phyloP scores from a whole-genome alignment of 2,888 invertebrate genomes.

The Liopterus haemorrhoidalis region DNA sequence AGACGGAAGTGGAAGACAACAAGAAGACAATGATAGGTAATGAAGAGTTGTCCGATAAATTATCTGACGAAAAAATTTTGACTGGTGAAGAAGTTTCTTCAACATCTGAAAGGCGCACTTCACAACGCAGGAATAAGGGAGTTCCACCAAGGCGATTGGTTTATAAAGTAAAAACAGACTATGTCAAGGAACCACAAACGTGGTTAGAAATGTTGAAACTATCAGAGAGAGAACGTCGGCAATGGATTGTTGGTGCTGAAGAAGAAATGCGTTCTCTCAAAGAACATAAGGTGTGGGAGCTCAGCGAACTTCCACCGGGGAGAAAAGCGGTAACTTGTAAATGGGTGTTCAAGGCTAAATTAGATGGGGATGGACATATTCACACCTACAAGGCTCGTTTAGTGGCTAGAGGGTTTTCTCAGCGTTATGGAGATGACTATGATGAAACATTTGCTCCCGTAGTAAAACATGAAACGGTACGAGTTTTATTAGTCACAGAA shows the following conservation, averaged over 20 bases:
- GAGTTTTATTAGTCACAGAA: constrained; percentile 25
- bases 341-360: constrained; percentile 30
- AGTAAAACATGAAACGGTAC: constrained; percentile 26
- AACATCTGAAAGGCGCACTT: too few species aligned
- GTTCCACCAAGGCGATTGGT: not conserved
- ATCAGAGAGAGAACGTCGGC: not conserved
- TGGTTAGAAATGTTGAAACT: not conserved
- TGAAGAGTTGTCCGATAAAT: too few species aligned
- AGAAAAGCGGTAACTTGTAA: constrained; percentile 28
- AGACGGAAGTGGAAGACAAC: too few species aligned
- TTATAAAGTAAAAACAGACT: constrained; percentile 5
- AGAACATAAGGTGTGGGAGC: constrained; percentile 31
- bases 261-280: constrained; percentile 31
- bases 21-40: too few species aligned
- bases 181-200: not conserved
- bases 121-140: not conserved
- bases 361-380: constrained; percentile 24
- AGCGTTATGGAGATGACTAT: constrained; percentile 9
- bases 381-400: constrained; percentile 19
- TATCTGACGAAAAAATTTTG: not conserved
- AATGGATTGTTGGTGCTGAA: constrained; percentile 31
- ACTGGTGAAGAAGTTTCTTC: not conserved
- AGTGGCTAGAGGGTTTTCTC: constrained; percentile 3
- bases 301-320: constrained; percentile 26
- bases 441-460: constrained; percentile 32